These are phyloP conservation scores for Lycopodina hypogea DNA, from an alignment of 37 sponge, comb jelly and placozoan genomes.

Conservation along the genomic window DNA sequence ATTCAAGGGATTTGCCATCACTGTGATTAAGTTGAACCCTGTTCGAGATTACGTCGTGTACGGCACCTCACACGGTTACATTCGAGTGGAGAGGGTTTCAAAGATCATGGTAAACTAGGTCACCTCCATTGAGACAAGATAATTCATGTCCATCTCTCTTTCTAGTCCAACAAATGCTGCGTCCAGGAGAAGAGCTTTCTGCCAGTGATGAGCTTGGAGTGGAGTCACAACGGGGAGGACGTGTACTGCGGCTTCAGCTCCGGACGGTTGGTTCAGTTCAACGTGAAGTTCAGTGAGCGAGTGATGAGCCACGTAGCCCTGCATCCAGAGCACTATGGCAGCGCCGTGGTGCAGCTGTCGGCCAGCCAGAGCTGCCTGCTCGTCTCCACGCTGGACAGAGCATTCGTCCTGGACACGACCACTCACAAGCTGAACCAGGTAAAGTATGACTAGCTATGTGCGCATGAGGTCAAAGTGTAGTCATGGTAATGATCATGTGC, in stretches of 20 bases:
- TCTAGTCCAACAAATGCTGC: conserved; percentile 13
- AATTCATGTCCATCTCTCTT: not conserved
- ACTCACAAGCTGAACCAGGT: conserved; percentile 63
- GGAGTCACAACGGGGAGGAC: conserved; percentile 33
- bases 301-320: conserved; percentile 21
- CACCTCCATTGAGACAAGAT: not conserved
- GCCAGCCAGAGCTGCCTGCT: conserved; percentile 32
- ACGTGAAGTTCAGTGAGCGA: conserved; percentile 17
- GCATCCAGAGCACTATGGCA: conserved; percentile 32
- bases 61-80: conserved; percentile 36
- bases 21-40: conserved; percentile 36
- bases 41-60: conserved; percentile 25
- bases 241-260: conserved; percentile 64
- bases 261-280: conserved; percentile 53
- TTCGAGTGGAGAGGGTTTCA: conserved; percentile 23
- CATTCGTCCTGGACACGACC: conserved; percentile 34
- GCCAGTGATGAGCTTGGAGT: conserved; percentile 45
- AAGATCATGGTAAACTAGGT: conserved; percentile 20
- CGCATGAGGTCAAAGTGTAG: not conserved
- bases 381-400: conserved; percentile 55
- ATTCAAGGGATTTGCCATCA: conserved; percentile 26
- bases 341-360: conserved; percentile 47
- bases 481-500: not conserved
- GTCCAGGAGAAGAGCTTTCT: conserved; percentile 36
- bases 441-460: not conserved